Conservation (phyloP, 2,888 invertebrate genomes). For the Drosophila monieri region DNA sequence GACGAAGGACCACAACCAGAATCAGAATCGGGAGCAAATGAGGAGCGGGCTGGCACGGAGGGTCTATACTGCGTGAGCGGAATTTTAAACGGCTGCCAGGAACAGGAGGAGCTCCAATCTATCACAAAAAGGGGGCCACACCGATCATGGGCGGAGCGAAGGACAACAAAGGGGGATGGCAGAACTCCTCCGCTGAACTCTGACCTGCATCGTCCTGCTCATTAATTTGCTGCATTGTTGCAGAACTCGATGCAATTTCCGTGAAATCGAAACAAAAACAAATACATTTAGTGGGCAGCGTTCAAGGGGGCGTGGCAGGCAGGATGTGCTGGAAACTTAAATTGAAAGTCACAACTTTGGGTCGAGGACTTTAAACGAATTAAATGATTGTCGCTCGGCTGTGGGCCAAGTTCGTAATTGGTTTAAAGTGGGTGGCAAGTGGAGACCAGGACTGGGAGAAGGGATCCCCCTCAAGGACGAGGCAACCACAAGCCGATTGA, state of each 20-base stretch:
- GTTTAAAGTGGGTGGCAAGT: slow-evolving; percentile 19
- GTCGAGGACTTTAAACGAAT: slow-evolving; percentile 30
- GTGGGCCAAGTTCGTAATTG: slow-evolving; percentile 39
- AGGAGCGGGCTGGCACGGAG: neutral
- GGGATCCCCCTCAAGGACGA: neutral
- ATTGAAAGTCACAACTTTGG: slow-evolving; percentile 26
- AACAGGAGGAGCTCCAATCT: slow-evolving; percentile 43
- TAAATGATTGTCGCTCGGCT: slow-evolving; percentile 18
- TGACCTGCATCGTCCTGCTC: slow-evolving; percentile 43
- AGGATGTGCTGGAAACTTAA: slow-evolving; percentile 1
- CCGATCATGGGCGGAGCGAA: slow-evolving; percentile 8
- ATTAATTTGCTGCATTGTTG: slow-evolving; percentile 32
- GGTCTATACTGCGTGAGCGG: slow-evolving; percentile 39
- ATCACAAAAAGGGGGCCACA: slow-evolving; percentile 24
- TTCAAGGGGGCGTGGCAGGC: neutral
- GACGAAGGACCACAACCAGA: slow-evolving; percentile 6
- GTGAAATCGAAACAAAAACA: slow-evolving; percentile 11
- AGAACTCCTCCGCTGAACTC: slow-evolving; percentile 11
- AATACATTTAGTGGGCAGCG: slow-evolving; percentile 33
- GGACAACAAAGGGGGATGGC: neutral
- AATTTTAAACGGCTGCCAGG: slow-evolving; percentile 53
- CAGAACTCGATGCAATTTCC: slow-evolving; percentile 13
- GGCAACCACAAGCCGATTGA: slow-evolving; percentile 27
- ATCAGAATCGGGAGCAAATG: slow-evolving; percentile 14
- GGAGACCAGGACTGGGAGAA: neutral